Percentiles rank a stretch among this genome's conserved stretches.
phyloP scores from a whole-genome alignment of 2,113 vertebrate species.

The Pollimyrus isidori region DNA sequence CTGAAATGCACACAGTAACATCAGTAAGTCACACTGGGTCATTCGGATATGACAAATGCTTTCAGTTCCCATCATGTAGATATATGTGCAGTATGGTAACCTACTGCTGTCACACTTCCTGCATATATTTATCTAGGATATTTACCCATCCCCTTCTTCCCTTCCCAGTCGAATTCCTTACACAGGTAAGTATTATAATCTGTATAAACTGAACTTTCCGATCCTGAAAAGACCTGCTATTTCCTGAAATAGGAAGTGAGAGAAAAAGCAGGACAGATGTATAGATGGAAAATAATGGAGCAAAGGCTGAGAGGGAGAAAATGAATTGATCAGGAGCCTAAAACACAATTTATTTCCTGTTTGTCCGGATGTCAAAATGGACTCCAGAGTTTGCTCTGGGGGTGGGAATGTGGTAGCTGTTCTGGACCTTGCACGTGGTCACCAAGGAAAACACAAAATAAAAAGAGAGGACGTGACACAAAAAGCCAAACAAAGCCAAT shows the following conservation, averaged over 20 bases:
- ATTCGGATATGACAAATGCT: neutral
- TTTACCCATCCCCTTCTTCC: neutral
- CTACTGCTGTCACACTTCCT: neutral
- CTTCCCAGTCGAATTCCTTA: neutral
- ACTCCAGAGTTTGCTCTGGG: neutral
- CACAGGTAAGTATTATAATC: neutral
- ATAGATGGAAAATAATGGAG: neutral
- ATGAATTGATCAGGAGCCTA: neutral
- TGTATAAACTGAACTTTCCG: neutral
- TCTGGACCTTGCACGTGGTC: neutral
- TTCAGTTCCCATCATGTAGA: neutral
- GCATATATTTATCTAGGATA: neutral
- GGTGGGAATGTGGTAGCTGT: neutral
- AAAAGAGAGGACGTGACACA: neutral
- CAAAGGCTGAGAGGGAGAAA: neutral
- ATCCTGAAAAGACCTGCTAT: neutral
- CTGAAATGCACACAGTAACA: conserved; percentile 47
- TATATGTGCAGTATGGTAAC: neutral
- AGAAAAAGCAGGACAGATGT: neutral
- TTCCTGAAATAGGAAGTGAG: neutral
- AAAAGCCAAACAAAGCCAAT: neutral
- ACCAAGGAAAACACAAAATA: neutral
- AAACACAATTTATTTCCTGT: neutral
- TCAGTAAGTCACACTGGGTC: neutral
- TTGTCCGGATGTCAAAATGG: neutral